phyloP scores from a whole-genome alignment of 2,113 vertebrate genomes.

The Felis chaus region DNA sequence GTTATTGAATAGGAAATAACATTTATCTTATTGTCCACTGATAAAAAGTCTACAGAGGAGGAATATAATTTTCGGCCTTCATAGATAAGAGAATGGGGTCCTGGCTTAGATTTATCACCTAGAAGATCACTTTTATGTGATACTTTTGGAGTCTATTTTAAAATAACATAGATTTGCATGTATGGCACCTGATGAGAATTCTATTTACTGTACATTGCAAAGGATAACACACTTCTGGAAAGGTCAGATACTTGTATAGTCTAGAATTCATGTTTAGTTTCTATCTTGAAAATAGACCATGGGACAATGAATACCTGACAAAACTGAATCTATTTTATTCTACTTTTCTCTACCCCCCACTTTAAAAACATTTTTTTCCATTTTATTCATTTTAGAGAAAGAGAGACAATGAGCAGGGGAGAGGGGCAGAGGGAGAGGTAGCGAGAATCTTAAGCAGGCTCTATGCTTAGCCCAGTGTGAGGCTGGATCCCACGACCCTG shows the following conservation, averaged over 20 bases:
- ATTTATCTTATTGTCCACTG: neutral
- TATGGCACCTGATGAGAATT: neutral
- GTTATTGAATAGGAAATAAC: neutral
- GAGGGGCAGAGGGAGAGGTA: no score
- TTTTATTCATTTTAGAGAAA: no score
- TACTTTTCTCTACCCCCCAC: neutral
- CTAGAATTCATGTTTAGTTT: neutral
- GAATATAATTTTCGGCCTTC: neutral
- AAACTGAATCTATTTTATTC: neutral
- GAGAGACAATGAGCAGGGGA: no score
- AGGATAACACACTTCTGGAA: neutral
- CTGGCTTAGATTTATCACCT: neutral
- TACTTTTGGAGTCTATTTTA: neutral
- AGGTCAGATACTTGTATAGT: neutral
- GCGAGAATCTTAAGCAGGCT: no score
- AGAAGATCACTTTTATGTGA: neutral
- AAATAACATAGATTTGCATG: neutral
- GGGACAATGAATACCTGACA: constrained; percentile 12
- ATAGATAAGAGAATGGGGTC: neutral
- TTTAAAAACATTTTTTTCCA: no score
- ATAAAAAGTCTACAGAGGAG: neutral
- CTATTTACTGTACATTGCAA: neutral
- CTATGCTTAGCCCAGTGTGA: no score
- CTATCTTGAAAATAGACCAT: neutral
- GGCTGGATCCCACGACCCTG: no score